Base-by-base conservation (phyloP, 2,797 vertebrate genomes). In the Odontamblyopus rebecca region DNA sequence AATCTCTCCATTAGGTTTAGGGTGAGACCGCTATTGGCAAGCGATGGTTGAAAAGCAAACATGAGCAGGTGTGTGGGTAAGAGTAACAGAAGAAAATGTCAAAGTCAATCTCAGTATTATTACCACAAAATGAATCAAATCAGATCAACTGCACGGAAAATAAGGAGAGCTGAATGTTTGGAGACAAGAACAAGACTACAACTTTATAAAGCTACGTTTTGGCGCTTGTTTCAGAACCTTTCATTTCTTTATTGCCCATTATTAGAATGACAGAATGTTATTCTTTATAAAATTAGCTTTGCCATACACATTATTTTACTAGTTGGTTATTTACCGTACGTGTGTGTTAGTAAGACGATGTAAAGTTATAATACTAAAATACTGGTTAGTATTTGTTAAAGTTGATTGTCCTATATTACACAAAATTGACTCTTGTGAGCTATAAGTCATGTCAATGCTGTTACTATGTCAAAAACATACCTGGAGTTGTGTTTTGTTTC, bases 1-100 rank as follows among this genome's bases (percentile, higher is more conserved):
- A 76, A 82, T 73, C 63, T 84, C 73, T 80, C 71, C 63, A 75
- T 62, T 71, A 74, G 71, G 72, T 65, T 26, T 64, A 64, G 63
- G 63, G 41, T 65, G 44, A 70, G 71, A 30, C 74, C 19, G 5
- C 50, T 68, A 61, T 64, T 30, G 71, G 51, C n/a, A 70, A 57
- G 51, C 70, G 59, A 75, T 68, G 35, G 65, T 29, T 41, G 61
- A 57, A 73, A 1, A 1, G 61, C 29, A 71, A 71, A 75, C 61
- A 57, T 27, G 29, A 69, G 57, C 78, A 81, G 74, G 76, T 77
- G 72, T 53, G 56, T 70, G 54, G 15, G 23, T 23, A 68, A n/a
- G 35, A 59, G 69, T 57, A 59, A 65, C 63, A 64, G 67, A 18
- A 64, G 60, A 71, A 76, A 57, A 75, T 48, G 32, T 30, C 67